Percentiles rank a stretch among this genome's conserved stretches.
Evolutionary conservation across 2,113 vertebrate genomes (phyloP).

Genomic region (Pholis gunnellus): DNA sequence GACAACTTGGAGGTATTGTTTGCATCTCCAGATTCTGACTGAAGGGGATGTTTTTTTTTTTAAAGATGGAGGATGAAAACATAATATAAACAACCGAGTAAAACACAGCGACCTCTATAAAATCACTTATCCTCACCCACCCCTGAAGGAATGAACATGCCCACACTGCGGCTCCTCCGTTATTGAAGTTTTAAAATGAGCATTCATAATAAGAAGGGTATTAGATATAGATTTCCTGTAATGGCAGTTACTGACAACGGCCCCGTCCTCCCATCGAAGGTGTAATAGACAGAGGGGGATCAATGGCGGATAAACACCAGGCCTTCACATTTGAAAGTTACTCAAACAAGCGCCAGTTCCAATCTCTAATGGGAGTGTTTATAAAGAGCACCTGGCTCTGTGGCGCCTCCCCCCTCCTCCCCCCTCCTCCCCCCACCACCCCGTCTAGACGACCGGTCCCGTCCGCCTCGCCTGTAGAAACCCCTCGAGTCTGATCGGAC

Average conservation of each 20-base stretch:
- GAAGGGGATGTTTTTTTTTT: background rate
- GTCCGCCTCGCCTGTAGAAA: background rate
- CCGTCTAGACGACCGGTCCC: slow-evolving; percentile 38
- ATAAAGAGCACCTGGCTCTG: slow-evolving; percentile 65
- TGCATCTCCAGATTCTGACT: background rate
- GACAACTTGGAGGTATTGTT: background rate
- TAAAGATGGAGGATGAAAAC: slow-evolving; percentile 7
- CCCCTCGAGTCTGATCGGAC: slow-evolving; percentile 14
- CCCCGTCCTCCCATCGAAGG: slow-evolving; percentile 43
- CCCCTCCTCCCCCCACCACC: background rate
- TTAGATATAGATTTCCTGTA: slow-evolving; percentile 83
- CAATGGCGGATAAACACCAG: slow-evolving; percentile 76
- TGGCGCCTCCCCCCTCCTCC: background rate
- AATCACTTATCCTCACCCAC: slow-evolving; percentile 21
- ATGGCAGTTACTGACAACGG: slow-evolving; percentile 71
- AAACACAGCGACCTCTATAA: slow-evolving; percentile 1
- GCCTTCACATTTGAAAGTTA: slow-evolving; percentile 65
- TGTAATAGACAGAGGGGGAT: slow-evolving; percentile 63
- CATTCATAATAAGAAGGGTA: slow-evolving; percentile 69
- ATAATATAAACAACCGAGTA: slow-evolving; percentile 13
- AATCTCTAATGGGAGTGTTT: slow-evolving; percentile 64
- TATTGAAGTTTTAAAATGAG: slow-evolving; percentile 67
- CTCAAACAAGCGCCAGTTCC: slow-evolving; percentile 70
- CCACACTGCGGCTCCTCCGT: slow-evolving; percentile 45
- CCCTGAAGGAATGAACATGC: slow-evolving; percentile 22